phyloP scores from a whole-genome alignment of 1,140 invertebrate species.

The Ylistrum balloti region DNA sequence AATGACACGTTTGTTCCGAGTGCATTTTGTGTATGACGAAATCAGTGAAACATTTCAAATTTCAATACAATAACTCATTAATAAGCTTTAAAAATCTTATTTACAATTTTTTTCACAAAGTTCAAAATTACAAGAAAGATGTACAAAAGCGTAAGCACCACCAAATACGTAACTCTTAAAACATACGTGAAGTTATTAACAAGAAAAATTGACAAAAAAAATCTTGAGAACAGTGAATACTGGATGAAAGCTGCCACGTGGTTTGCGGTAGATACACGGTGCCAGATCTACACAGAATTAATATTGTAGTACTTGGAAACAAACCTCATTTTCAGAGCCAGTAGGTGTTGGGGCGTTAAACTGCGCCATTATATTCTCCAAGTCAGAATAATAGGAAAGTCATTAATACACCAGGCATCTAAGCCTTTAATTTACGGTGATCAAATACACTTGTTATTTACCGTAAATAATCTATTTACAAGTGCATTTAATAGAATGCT shows the following conservation, averaged over 20 bases:
- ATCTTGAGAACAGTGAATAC: not conserved
- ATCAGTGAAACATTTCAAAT: too few relatives aligned
- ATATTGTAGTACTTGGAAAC: conserved; percentile 34
- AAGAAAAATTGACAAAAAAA: too few relatives aligned
- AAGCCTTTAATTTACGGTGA: not conserved
- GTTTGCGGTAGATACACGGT: conserved; percentile 6
- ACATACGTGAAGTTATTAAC: too few relatives aligned
- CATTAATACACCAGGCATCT: not conserved
- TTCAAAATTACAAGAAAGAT: not conserved
- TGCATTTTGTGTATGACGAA: not conserved
- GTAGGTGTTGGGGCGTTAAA: not conserved
- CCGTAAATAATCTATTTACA: not conserved
- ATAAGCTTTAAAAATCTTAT: not conserved
- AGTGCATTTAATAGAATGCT: not conserved
- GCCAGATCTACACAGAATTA: conserved; percentile 18
- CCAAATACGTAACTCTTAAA: not conserved
- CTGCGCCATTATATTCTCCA: conserved; percentile 22
- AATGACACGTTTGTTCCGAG: not conserved
- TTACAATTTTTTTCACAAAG: too few relatives aligned
- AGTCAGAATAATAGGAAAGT: conserved; percentile 30
- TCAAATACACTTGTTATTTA: not conserved
- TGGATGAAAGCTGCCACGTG: conserved; percentile 31
- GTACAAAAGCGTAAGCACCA: not conserved
- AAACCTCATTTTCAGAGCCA: not conserved
- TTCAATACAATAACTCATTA: too few relatives aligned